phyloP scores from a whole-genome alignment of 2,888 invertebrate genomes.

The Nycteola revayana region DNA sequence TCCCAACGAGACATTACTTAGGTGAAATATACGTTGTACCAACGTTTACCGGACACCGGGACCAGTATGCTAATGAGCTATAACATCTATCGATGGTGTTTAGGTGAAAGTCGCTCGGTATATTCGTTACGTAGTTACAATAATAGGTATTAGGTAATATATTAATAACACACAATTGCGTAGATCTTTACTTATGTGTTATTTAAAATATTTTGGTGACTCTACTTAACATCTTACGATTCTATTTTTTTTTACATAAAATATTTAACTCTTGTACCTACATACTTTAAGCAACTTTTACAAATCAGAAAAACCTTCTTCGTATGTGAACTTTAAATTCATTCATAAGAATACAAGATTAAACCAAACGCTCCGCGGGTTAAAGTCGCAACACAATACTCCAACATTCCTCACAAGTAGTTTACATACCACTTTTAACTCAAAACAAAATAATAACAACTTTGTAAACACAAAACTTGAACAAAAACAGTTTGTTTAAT shows the following conservation, averaged over 20 bases:
- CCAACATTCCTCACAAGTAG: slow-evolving; percentile 43
- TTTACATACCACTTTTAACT: slow-evolving; percentile 36
- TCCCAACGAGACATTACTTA: slow-evolving; percentile 13
- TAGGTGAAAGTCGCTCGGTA: slow-evolving; percentile 37
- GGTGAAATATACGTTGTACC: slow-evolving; percentile 14
- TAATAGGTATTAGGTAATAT: slow-evolving; percentile 5
- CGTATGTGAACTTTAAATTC: too few relatives aligned
- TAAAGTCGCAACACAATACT: slow-evolving; percentile 34
- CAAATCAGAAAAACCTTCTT: too few relatives aligned
- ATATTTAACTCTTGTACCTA: too few relatives aligned
- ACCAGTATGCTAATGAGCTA: slow-evolving; percentile 46
- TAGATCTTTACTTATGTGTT: too few relatives aligned
- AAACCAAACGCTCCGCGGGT: slow-evolving; percentile 12
- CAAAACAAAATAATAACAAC: slow-evolving; percentile 23
- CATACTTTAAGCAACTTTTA: too few relatives aligned
- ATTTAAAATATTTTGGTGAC: too few relatives aligned
- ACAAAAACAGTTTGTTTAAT: slow-evolving; percentile 29
- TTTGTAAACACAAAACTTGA: slow-evolving; percentile 28
- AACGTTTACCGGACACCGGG: slow-evolving; percentile 11
- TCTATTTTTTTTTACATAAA: too few relatives aligned
- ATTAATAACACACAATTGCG: too few relatives aligned
- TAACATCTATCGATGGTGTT: slow-evolving; percentile 37
- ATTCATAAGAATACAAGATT: slow-evolving; percentile 12
- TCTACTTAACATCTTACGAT: too few relatives aligned
- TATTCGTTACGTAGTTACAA: slow-evolving; percentile 15